A percentile compares a stretch with the other conserved stretches of the same genome.
phyloP scores from a whole-genome alignment of 2,797 vertebrate species.

The Enteromius thamalakanensis region DNA sequence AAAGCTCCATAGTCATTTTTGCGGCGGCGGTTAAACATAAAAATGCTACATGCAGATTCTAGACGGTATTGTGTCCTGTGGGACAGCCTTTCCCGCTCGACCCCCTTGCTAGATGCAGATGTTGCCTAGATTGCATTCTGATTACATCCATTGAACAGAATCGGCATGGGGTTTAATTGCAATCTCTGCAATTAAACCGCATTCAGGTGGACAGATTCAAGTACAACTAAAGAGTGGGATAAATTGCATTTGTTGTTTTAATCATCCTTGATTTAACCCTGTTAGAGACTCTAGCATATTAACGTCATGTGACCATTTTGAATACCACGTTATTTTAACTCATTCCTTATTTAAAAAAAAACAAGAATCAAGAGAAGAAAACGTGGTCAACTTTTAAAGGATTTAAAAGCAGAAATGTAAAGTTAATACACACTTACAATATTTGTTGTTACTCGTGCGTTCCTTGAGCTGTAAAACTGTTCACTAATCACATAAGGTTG shows the following conservation, averaged over 20 bases:
- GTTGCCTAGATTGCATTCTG: conserved; percentile 38
- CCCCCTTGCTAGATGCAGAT: conserved; percentile 22
- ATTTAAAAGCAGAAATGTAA: not conserved
- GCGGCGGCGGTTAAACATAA: conserved; percentile 46
- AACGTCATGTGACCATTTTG: not conserved
- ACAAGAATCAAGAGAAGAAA: not conserved
- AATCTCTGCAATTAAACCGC: not conserved
- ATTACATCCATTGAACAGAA: conserved; percentile 29
- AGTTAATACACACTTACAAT: not conserved
- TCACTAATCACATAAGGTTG: not conserved
- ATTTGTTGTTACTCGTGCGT: not conserved
- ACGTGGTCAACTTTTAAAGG: not conserved
- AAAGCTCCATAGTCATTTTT: conserved; percentile 47
- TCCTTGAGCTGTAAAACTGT: not conserved
- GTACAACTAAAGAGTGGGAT: not conserved
- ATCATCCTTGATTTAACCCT: conserved; percentile 38
- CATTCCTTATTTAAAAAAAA: not conserved
- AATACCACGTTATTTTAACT: not conserved
- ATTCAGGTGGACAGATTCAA: conserved; percentile 3
- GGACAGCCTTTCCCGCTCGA: conserved; percentile 32
- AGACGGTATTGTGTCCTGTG: conserved; percentile 47
- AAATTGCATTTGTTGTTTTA: conserved; percentile 37
- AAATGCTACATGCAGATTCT: conserved; percentile 43
- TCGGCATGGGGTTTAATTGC: not conserved
- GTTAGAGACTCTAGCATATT: not conserved